Percentiles rank a stretch among this genome's conserved stretches.
Conservation (phyloP, 1,140 invertebrate species). For the Thereuonema tuberculata region DNA sequence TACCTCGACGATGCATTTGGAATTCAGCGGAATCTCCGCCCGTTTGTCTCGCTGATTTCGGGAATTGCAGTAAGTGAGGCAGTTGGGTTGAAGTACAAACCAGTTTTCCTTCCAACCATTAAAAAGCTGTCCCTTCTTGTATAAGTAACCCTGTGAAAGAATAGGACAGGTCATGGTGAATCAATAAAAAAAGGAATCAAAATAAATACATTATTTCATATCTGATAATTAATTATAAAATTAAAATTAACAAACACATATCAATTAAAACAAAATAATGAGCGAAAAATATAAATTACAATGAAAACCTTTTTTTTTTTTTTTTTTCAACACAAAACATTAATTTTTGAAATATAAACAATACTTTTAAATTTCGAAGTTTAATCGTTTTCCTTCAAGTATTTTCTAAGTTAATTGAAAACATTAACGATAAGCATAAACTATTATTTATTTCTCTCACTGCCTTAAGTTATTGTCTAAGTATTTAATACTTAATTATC, state of each 20-base stretch:
- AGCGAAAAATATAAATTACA: not conserved
- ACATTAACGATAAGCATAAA: too few relatives aligned
- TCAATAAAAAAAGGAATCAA: not conserved
- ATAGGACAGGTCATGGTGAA: not conserved
- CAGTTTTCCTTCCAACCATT: slow-evolving; percentile 61
- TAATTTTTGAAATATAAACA: too few relatives aligned
- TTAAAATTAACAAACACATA: not conserved
- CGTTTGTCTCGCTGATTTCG: slow-evolving; percentile 53
- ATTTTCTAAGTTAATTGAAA: too few relatives aligned
- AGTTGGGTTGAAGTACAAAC: slow-evolving; percentile 58
- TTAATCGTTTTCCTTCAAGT: too few relatives aligned
- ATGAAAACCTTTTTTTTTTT: not conserved
- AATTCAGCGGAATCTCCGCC: slow-evolving; percentile 46
- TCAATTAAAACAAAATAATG: not conserved
- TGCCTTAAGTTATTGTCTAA: too few relatives aligned
- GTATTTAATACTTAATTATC: too few relatives aligned
- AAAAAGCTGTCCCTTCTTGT: slow-evolving; percentile 56
- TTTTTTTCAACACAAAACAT: not conserved
- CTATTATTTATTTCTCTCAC: too few relatives aligned
- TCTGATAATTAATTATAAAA: not conserved
- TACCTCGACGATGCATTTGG: slow-evolving; percentile 49
- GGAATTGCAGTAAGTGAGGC: slow-evolving; percentile 57
- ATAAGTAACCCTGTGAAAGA: slow-evolving; percentile 46
- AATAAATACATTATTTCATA: not conserved
- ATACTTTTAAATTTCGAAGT: too few relatives aligned